These are phyloP conservation scores for Acarapis woodi DNA, from an alignment of 1,140 invertebrate genomes.

Conservation along the genomic window DNA sequence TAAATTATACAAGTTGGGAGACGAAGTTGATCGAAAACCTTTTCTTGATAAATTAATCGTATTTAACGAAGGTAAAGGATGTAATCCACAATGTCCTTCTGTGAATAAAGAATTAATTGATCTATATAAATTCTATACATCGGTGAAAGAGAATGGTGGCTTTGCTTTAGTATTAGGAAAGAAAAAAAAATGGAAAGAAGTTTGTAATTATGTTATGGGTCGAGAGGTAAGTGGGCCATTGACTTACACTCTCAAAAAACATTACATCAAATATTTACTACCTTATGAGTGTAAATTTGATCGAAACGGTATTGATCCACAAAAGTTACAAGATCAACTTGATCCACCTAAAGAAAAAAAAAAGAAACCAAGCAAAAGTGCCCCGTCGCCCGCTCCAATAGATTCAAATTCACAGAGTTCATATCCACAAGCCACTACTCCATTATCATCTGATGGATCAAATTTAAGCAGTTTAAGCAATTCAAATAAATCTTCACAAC, in stretches of 20 bases:
- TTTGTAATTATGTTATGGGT: slow-evolving; percentile 29
- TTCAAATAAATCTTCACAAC: too few relatives aligned
- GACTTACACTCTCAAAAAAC: slow-evolving; percentile 79
- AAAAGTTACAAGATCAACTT: slow-evolving; percentile 66
- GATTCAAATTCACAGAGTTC: slow-evolving; percentile 4
- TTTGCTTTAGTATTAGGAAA: slow-evolving; percentile 95
- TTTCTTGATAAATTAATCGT: slow-evolving; percentile 72
- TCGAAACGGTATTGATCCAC: slow-evolving; percentile 72
- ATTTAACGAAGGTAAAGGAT: slow-evolving; percentile 75
- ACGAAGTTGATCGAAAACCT: slow-evolving; percentile 54
- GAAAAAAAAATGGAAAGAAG: slow-evolving; percentile 91
- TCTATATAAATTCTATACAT: slow-evolving; percentile 76
- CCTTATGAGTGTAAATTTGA: slow-evolving; percentile 90
- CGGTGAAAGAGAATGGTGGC: slow-evolving; percentile 78
- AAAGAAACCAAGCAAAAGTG: slow-evolving; percentile 11
- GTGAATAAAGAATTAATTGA: slow-evolving; percentile 94
- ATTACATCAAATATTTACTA: slow-evolving; percentile 86
- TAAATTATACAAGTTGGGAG: slow-evolving; percentile 96
- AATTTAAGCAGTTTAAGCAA: too few relatives aligned
- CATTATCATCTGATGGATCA: too few relatives aligned
- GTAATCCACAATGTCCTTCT: slow-evolving; percentile 74
- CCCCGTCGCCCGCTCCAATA: slow-evolving; percentile 1
- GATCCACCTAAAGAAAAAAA: slow-evolving; percentile 19
- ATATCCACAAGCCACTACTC: background rate
- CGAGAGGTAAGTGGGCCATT: slow-evolving; percentile 85